Base-by-base conservation (phyloP, 2,113 vertebrate species). In the Octodon degus region DNA sequence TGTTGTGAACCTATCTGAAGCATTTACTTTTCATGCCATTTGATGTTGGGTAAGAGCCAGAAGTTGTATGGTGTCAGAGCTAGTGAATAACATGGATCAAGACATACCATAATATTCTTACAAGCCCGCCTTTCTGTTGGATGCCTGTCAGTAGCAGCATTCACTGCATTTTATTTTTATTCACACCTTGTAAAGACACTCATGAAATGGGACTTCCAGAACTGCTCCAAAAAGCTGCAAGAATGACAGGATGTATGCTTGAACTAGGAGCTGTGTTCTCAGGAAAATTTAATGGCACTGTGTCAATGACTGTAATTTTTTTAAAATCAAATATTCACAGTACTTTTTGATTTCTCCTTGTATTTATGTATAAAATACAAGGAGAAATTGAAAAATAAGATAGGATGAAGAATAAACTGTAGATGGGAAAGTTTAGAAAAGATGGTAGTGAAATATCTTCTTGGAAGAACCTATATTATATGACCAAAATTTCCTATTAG, bases 381-480 rank as follows among this genome's bases (percentile, higher is more conserved):
- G 43, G 43, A 43, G 43, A 43, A 43, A 43, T 43, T 6, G 5
- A 43, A 43, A 43, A 43, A 43, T 43, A 43, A 43, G 76, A 94
- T 37, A 40, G 22, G n/a, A 47, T 47, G 37, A 80, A 94, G 90
- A 93, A 72, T 34, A 90, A 83, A 87, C 90, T 74, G 6, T 32
- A 74, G 76, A 67, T 79, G 53, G 5, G 67, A 84, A 92, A 89
- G 40, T 81, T 67, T 77, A 65, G 53, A 93, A 60, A 58, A 68
- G 47, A 55, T 65, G 6, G 20, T 79, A 43, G 62, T 27, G 68
- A 88, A 63, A 82, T 90, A 30, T 68, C 34, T 86, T 62, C 82
- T 11, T 79, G 6, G 37, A 79, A 86, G 20, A 47, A n/a, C 4
- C 20, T 16, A 4, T 13, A 85, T 47, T 16, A 58, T 81, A 91